These are phyloP conservation scores for Kuschelorhynchus macadamiae DNA, from an alignment of 2,888 invertebrate genomes.

Conservation along the genomic window DNA sequence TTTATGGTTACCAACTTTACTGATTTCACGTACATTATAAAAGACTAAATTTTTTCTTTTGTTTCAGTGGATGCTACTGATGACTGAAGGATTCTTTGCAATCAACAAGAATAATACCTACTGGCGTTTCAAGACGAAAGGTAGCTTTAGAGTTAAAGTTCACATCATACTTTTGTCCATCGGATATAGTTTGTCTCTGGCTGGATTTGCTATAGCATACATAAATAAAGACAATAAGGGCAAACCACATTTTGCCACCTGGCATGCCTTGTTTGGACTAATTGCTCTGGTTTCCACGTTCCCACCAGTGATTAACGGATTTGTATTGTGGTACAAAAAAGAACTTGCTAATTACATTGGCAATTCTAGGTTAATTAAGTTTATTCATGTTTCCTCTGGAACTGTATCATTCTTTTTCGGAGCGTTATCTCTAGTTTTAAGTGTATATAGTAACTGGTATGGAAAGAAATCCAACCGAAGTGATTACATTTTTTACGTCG, in stretches of 20 bases:
- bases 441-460: conserved; percentile 58
- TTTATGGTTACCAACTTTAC: too few species aligned
- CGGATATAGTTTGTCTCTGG: conserved; percentile 55
- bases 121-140: conserved; percentile 54
- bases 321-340: conserved; percentile 60
- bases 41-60: conserved; percentile 29
- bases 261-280: conserved; percentile 64
- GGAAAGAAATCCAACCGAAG: conserved; percentile 25
- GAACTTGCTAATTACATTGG: conserved; percentile 55
- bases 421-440: conserved; percentile 56
- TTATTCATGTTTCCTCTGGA: conserved; percentile 57
- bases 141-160: conserved; percentile 57
- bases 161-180: conserved; percentile 62
- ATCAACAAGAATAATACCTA: conserved; percentile 62
- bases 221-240: conserved; percentile 60
- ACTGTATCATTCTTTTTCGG: conserved; percentile 56
- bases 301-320: conserved; percentile 60
- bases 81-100: conserved; percentile 64
- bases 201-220: conserved; percentile 61
- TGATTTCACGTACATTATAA: too few species aligned
- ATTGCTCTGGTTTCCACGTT: conserved; percentile 58
- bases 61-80: conserved; percentile 65
- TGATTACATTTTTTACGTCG: conserved; percentile 35
- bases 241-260: conserved; percentile 63
- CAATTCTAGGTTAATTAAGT: conserved; percentile 56